A percentile compares a stretch with the other conserved stretches of the same genome.
phyloP scores from a whole-genome alignment of 2,113 vertebrate species.

The Prunella himalayana region DNA sequence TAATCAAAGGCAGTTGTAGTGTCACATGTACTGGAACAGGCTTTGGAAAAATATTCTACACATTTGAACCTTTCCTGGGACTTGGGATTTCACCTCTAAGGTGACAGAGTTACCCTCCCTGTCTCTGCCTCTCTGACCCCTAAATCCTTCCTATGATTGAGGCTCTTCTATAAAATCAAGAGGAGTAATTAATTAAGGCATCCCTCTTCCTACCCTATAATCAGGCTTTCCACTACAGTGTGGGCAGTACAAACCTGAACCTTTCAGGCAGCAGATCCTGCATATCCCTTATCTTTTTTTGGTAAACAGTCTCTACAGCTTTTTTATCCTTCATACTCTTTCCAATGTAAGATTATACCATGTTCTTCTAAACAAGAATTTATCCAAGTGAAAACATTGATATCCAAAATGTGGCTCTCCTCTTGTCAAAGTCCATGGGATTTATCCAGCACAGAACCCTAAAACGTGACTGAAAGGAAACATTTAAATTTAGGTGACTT shows the following conservation, averaged over 20 bases:
- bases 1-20: not conserved
- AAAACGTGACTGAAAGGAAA: not conserved
- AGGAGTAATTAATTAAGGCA: not conserved
- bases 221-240: not conserved
- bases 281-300: not conserved
- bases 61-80: not conserved
- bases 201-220: not conserved
- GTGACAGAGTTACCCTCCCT: not conserved
- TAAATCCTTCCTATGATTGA: not conserved
- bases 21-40: not conserved
- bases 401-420: not conserved
- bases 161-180: not conserved
- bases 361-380: not conserved
- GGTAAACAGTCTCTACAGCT: not conserved
- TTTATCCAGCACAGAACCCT: not conserved
- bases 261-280: not conserved
- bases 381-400: not conserved
- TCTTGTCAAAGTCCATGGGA: not conserved
- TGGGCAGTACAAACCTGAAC: not conserved
- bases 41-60: not conserved
- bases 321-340: not conserved
- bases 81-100: not conserved
- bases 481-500: not conserved
- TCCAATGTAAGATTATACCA: not conserved
- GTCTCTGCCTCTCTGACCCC: not conserved